Evolutionary conservation across 2,888 invertebrate genomes (phyloP).

Genomic region (Phengaris alcon): DNA sequence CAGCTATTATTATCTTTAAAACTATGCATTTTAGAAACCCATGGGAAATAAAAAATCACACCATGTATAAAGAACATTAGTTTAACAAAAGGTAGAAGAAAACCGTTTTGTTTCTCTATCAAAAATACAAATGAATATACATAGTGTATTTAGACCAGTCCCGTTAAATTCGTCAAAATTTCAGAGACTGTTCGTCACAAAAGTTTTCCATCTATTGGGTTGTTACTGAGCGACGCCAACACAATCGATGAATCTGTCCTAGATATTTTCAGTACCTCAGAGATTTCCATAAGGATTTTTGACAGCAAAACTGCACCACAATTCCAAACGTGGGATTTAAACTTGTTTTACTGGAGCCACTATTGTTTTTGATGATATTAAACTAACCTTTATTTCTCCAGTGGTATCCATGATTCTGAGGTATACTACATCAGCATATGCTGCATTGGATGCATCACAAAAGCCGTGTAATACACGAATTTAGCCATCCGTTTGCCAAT

Average conservation of each 20-base stretch:
- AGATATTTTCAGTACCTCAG: slow-evolving; percentile 22
- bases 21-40: no score
- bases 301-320: slow-evolving; percentile 23
- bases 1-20: no score
- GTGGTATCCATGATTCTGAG: not conserved
- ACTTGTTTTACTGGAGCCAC: slow-evolving; percentile 32
- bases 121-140: no score
- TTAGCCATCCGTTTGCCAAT: no score
- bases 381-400: slow-evolving; percentile 17
- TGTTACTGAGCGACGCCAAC: slow-evolving; percentile 30
- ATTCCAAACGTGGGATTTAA: slow-evolving; percentile 27
- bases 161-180: slow-evolving; percentile 38
- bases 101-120: no score
- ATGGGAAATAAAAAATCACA: no score
- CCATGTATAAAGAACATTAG: no score
- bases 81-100: no score
- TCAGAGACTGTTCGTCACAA: slow-evolving; percentile 35
- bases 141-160: no score
- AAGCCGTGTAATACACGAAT: not conserved
- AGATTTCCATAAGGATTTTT: slow-evolving; percentile 27
- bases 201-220: slow-evolving; percentile 33
- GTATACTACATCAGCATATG: slow-evolving; percentile 1
- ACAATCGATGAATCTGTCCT: slow-evolving; percentile 34
- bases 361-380: slow-evolving; percentile 34
- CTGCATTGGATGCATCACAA: not conserved